Evolutionary conservation across 2,113 vertebrate genomes (phyloP).

Genomic region (Aldabrachelys gigantea): DNA sequence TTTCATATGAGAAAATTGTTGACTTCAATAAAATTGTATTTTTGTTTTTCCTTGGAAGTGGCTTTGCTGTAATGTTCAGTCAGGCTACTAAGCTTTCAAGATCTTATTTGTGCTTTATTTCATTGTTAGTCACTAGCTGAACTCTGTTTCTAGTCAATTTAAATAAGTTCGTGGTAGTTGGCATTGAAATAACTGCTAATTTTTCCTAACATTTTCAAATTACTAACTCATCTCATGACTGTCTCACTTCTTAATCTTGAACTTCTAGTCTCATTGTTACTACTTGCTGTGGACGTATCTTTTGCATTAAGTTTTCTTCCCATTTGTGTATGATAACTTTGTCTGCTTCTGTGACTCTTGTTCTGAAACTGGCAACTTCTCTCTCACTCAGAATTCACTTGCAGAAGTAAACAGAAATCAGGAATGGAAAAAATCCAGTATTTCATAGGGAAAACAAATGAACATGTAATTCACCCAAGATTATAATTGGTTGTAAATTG

Average conservation of each 20-base stretch:
- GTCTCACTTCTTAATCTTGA: not conserved
- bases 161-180: not conserved
- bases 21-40: too few relatives aligned
- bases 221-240: not conserved
- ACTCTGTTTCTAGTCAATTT: not conserved
- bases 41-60: too few relatives aligned
- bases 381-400: not conserved
- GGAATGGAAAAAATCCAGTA: not conserved
- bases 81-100: not conserved
- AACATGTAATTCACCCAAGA: not conserved
- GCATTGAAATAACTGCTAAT: not conserved
- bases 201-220: not conserved
- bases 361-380: not conserved
- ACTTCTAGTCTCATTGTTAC: not conserved
- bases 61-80: not conserved
- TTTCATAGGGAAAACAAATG: not conserved
- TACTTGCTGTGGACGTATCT: not conserved
- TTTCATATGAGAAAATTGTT: too few relatives aligned
- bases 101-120: not conserved
- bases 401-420: not conserved
- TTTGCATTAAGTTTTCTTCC: not conserved
- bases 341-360: not conserved
- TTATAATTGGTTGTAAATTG: not conserved
- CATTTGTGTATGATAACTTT: not conserved
- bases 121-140: not conserved